Evolutionary conservation across 53 echinoderm and acorn worm species (phyloP).

Genomic region (Actinopyga echinites): DNA sequence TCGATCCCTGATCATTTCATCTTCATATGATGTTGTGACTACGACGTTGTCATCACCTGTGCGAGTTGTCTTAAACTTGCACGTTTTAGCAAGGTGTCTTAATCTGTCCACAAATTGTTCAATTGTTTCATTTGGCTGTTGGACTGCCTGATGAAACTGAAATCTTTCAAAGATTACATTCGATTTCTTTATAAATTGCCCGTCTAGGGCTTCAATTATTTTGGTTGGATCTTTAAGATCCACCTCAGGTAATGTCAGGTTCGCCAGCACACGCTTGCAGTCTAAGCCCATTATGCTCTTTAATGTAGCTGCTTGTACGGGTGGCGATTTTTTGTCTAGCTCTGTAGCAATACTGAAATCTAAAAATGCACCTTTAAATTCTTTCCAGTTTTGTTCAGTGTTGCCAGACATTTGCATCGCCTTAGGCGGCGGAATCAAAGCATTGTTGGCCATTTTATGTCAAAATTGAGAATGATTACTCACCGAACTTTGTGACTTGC

Average conservation of each 20-base stretch:
- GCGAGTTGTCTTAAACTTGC: slow-evolving; percentile 6
- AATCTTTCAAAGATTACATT: slow-evolving; percentile 2
- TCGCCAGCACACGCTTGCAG: slow-evolving; percentile 11
- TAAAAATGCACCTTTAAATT: slow-evolving; percentile 21
- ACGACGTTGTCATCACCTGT: not conserved
- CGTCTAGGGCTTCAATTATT: slow-evolving; percentile 9
- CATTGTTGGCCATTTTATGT: not conserved
- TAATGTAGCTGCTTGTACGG: slow-evolving; percentile 3
- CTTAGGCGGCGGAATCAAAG: slow-evolving; percentile 5
- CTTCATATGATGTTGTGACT: not conserved
- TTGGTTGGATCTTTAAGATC: slow-evolving; percentile 24
- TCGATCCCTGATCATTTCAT: slow-evolving; percentile 16
- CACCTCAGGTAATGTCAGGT: not conserved
- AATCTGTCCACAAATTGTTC: slow-evolving; percentile 13
- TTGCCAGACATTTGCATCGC: slow-evolving; percentile 28
- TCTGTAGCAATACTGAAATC: slow-evolving; percentile 4
- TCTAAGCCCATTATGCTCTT: slow-evolving; percentile 26
- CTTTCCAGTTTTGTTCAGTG: slow-evolving; percentile 30
- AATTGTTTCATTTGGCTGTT: slow-evolving; percentile 7
- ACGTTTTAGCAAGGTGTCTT: slow-evolving; percentile 6
- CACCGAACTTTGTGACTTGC: not conserved
- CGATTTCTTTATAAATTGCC: slow-evolving; percentile 6
- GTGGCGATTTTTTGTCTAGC: not conserved
- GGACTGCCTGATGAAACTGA: not conserved
- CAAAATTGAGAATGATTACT: not conserved